These are phyloP conservation scores for Setophaga kirtlandii DNA, from an alignment of 2,113 vertebrate genomes.

Conservation along the genomic window DNA sequence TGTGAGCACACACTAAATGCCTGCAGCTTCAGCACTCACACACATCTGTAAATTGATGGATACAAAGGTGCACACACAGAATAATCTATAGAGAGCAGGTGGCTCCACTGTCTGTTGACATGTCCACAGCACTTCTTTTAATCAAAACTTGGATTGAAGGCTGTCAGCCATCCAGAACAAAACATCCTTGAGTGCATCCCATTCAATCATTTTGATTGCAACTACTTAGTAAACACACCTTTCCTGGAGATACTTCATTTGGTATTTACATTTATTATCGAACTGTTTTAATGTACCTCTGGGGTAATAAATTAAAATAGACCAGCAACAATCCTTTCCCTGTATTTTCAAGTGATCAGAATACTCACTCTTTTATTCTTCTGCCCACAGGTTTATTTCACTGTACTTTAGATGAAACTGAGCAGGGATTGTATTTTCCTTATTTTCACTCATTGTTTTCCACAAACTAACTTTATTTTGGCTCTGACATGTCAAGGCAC, in stretches of 20 bases:
- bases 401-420: background rate
- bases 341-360: background rate
- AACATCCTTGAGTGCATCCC: background rate
- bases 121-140: background rate
- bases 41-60: accelerated
- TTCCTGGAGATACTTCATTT: background rate
- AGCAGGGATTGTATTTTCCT: background rate
- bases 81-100: background rate
- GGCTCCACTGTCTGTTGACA: background rate
- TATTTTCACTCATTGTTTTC: background rate
- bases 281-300: background rate
- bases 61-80: background rate
- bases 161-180: background rate
- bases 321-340: background rate
- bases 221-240: background rate
- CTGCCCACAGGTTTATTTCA: background rate
- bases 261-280: background rate
- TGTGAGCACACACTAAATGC: background rate
- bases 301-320: background rate
- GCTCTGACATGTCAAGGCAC: no score
- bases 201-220: background rate
- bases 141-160: background rate
- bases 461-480: no score
- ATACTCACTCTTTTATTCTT: background rate
- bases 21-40: background rate